Conservation (phyloP, 2,888 invertebrate genomes). For the Oscheius sp. region DNA sequence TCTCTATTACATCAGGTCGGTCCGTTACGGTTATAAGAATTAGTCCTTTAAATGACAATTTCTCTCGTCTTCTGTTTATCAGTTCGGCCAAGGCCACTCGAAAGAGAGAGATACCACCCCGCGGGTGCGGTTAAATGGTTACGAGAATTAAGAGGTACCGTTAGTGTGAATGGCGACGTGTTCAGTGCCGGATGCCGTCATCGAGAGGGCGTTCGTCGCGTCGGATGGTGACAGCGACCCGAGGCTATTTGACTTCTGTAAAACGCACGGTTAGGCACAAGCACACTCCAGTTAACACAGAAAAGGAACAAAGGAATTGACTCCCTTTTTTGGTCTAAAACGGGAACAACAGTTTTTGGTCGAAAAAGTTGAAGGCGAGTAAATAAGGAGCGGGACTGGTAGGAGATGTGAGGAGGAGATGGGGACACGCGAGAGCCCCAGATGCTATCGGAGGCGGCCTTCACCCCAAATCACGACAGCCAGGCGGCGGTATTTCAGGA, state of each 20-base stretch:
- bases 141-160: constrained; percentile 31
- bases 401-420: constrained; percentile 25
- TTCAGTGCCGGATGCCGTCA: constrained; percentile 37
- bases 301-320: constrained; percentile 16
- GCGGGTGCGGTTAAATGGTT: neutral
- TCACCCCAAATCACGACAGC: constrained; percentile 33
- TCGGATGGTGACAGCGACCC: constrained; percentile 28
- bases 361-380: neutral
- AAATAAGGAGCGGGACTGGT: constrained; percentile 7
- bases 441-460: constrained; percentile 33
- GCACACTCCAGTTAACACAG: constrained; percentile 28
- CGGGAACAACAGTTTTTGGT: neutral
- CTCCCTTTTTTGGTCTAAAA: neutral
- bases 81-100: neutral
- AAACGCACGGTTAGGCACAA: constrained; percentile 34
- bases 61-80: constrained; percentile 13
- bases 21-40: neutral
- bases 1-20: neutral
- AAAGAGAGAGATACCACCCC: constrained; percentile 6
- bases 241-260: constrained; percentile 35
- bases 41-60: neutral
- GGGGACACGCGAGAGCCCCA: constrained; percentile 24
- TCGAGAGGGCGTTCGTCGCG: constrained; percentile 27
- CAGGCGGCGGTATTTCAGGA: neutral
- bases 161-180: constrained; percentile 40